Base-by-base conservation (phyloP, 2,888 invertebrate genomes). In the Sesia bembeciformis region DNA sequence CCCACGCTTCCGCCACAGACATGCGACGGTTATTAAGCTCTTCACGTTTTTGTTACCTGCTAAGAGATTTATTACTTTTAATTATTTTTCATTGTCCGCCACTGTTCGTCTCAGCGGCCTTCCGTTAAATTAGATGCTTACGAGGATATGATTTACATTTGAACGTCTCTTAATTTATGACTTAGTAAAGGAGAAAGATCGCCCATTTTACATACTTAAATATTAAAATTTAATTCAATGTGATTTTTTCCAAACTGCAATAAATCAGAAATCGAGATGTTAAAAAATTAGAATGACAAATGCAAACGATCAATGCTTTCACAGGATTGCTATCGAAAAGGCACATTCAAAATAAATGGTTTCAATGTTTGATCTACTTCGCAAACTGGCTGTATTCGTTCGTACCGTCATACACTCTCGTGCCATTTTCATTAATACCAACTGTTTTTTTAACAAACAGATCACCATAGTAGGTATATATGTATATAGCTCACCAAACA, bases 41-140 rank as follows among this genome's bases (percentile, higher is more conserved):
- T 84, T 83, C 84, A 78, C 79, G 81, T 85, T 86, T 84, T 85
- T 86, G 87, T 85, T 84, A 81, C 87, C 86, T 81, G 85, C 82
- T 72, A 85, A 63, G 87, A 89, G 88, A 89, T 89, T 89, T 89
- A 88, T 88, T 85, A 87, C 87, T 87, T 88, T 88, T 89, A 88
- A 89, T 89, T 89, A 89, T 85, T 84, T 83, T 82, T 83, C 85
- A 86, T 87, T 88, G 86, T 87, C 78, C 81, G 79, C 76, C 62
- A 66, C 73, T 75, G 76, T 78, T 78, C 80, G 75, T 81, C 84
- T 83, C 72, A 71, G 68, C 73, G 71, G 74, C 73, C 70, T 77
- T 74, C 71, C 70, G 73, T 76, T 81, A 81, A 84, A 84, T 85
- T 82, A 84, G 78, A 83, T 79, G 75, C 79, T 78, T 72, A 76